Evolutionary conservation across 1,140 invertebrate genomes (phyloP), one percentile per base, ranked within the genome.

Genomic region (Callitettix versicolor): DNA sequence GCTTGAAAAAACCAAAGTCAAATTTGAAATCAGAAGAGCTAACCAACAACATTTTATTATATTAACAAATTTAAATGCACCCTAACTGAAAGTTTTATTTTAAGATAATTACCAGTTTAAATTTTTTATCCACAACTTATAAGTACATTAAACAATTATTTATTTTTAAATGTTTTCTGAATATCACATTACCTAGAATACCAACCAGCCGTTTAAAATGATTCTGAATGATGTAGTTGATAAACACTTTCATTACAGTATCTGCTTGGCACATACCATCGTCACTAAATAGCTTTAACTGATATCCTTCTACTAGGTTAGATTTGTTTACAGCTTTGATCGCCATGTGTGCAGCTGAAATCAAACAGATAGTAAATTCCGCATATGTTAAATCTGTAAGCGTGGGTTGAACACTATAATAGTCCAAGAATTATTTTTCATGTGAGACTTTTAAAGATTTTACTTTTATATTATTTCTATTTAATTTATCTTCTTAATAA

Each of bases 201-300:
- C 53, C 53, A 18, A 46, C 42, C 22, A 54, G 38, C 12, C 30
- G 41, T 14, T 17, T n/a, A 41, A 30, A 69, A 15, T 70, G 66
- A 22, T 74, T 67, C 21, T 72, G 70, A 17, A 75, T 69, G 6
- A 85, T 81, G 58, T 83, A 86, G 53, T 86, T 79, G 44, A 91
- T 88, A 65, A 89, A 89, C 0, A 79, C 73, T 60, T 81, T 84
- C 79, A 91, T 83, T 1, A 88, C 88, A 56, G 78, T 75, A 64
- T 89, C 86, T 0, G 85, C 71, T 50, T 79, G 75, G 67, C 88
- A 92, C 55, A 82, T 73, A 0, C 85, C 87, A 63, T 91, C 79
- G 24, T 74, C 71, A 0, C 74, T 69, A 5, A 78, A 51, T 12
- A 89, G 54, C 9, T 75, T 65, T 1, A 91, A 64, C 11, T 76